A percentile compares a stretch with the other conserved stretches of the same genome.
Evolutionary conservation across 2,888 invertebrate species (phyloP).

Genomic region (Pharmacophagus antenor): DNA sequence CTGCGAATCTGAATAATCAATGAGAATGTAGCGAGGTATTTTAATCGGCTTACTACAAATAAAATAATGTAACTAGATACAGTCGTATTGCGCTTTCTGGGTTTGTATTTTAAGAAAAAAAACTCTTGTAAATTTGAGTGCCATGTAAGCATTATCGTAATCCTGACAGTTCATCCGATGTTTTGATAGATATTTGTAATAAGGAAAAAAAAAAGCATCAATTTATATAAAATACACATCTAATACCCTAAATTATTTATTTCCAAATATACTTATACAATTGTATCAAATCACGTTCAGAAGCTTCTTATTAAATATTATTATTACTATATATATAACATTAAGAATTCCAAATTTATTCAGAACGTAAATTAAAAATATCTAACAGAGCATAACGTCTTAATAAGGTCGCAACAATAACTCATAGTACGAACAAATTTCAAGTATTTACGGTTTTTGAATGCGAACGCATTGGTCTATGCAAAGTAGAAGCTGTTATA

Average conservation of each 20-base stretch:
- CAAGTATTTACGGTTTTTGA: constrained; percentile 11
- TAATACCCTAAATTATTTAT: no score
- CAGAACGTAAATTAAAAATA: neutral
- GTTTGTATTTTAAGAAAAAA: neutral
- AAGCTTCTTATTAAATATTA: no score
- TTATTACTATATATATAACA: no score
- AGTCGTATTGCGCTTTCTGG: neutral
- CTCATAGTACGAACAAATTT: constrained; percentile 7
- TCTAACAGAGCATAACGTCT: neutral
- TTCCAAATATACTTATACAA: no score
- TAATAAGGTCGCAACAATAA: constrained; percentile 3
- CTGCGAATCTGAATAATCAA: neutral
- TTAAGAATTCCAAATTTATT: neutral
- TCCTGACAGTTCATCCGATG: no score
- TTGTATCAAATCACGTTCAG: no score
- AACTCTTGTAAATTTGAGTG: neutral
- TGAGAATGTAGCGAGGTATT: neutral
- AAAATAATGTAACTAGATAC: neutral
- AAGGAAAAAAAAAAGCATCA: no score
- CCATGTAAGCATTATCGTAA: no score
- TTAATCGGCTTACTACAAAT: neutral
- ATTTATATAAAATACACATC: no score
- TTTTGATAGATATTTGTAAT: no score
- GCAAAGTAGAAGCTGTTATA: constrained; percentile 18
- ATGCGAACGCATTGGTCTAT: constrained; percentile 20